Evolutionary conservation across 2,113 vertebrate species (phyloP), one percentile per base, ranked within the genome.

Genomic region (Paradisaea rubra): DNA sequence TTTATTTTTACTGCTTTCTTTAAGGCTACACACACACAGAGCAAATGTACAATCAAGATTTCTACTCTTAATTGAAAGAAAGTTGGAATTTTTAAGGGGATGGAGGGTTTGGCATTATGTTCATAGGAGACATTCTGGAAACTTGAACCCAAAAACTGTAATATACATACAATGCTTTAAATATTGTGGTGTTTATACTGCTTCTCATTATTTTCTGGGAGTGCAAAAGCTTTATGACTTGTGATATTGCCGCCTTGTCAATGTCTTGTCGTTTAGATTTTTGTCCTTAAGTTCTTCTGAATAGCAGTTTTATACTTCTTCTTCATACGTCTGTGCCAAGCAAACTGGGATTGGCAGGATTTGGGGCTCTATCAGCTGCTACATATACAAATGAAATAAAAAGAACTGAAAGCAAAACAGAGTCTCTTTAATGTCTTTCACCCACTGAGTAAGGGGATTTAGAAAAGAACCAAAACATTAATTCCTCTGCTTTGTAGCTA

Each of bases 401-500:
- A 91, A 88, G 49, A 66, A 74, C 45, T 88, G 88, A 93, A 94
- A 93, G 70, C 49, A 76, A 95, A 95, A 91, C 44, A 94, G 74
- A 88, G 44, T 85, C 49, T 93, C 57, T 90, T 64, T 86, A 86
- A 86, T 18, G 50, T 66, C 64, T 90, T 91, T 90, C 79, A 88
- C 81, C 77, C 63, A 63, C 50, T 94, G 54, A 91, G 54, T 69
- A 81, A 95, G 71, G n/a, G 66, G 63, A 88, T 93, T 93, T 94
- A 89, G 74, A 88, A 65, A 50, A 94, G 71, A 91, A 86, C 41
- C 66, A 88, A 93, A 93, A 83, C 74, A 82, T 94, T 93, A 91
- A 89, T 91, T 93, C 63, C 63, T 95, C 71, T 90, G n/a, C 82
- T 91, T 94, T 86, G 54, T 90, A 90, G n/a, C 66, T 94, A 69